Base-by-base conservation (phyloP, 2,797 vertebrate genomes). In the Brachyrhaphis roseni region DNA sequence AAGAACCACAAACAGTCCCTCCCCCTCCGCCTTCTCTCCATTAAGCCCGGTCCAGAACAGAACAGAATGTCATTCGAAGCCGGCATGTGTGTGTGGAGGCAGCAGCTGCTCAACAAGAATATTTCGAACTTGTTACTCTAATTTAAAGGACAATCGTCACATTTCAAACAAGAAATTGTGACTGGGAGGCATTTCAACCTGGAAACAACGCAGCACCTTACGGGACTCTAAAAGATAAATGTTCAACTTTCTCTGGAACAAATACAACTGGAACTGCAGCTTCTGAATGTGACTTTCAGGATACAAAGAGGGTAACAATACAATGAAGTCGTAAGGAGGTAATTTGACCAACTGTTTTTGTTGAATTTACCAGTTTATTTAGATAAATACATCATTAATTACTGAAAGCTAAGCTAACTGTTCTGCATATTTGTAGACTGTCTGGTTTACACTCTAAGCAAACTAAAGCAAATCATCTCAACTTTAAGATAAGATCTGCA, bases 51-150 rank as follows among this genome's bases (percentile, higher is more conserved):
- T 91, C 88, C 92, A 90, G 84, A 89, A 91, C 89, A 84, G 88
- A 88, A 77, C 87, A 88, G 84, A 88, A 85, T 91, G 92, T 89
- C 89, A 94, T 93, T 90, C 91, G 90, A 92, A 91, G 88, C 93
- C 68, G 36, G 88, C 62, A 83, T 82, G 84, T 75, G 87, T 82
- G 81, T 82, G 85, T 84, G 82, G 89, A 90, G 79, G 74, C 89
- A 91, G 90, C 91, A 92, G 92, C 93, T 93, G 89, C 86, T 83
- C 16, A 77, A 76, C 87, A 83, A 55, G 86, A 91, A 89, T 88
- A 90, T 85, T 86, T 85, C 62, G 89, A 77, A 43, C 86, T 82
- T 57, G 41, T 46, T 47, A 55, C 84, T 64, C 83, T 82, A 74
- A 90, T 89, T 89, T 64, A 82, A 76, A 82, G 83, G 84, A 91